Conservation (phyloP, 1,140 invertebrate species). For the Micrasema longulum region DNA sequence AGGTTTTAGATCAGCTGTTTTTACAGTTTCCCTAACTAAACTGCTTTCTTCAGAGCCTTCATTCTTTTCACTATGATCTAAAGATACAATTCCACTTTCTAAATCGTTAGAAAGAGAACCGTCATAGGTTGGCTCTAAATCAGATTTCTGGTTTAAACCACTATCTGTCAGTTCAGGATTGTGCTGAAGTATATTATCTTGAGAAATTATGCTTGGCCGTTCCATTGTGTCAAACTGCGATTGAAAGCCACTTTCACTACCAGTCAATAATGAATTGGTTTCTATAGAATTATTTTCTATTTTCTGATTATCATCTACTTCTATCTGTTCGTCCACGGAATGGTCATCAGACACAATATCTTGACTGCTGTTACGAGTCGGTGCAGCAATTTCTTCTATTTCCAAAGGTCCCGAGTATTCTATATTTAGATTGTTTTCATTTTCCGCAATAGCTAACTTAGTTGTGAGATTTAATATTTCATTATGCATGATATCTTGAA, state of each 20-base stretch:
- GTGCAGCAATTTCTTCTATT: conserved; percentile 29
- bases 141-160: neutral
- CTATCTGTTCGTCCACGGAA: conserved; percentile 19
- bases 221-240: conserved; percentile 23
- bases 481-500: conserved; percentile 37
- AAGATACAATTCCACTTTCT: conserved; percentile 20
- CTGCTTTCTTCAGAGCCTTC: neutral
- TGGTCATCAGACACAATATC: neutral
- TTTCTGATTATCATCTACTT: conserved; percentile 8
- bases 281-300: conserved; percentile 23
- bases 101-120: conserved; percentile 13
- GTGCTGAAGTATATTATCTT: too few relatives aligned
- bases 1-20: conserved; percentile 1
- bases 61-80: conserved; percentile 18
- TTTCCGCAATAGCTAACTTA: conserved; percentile 66
- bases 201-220: neutral
- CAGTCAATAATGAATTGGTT: conserved; percentile 18
- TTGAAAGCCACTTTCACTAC: conserved; percentile 25
- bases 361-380: neutral
- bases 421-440: conserved; percentile 67
- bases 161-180: neutral
- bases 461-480: conserved; percentile 58
- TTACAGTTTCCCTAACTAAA: neutral
- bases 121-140: conserved; percentile 7
- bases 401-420: conserved; percentile 61